phyloP scores from a whole-genome alignment of 2,797 vertebrate species.

The Peromyscus eremicus region DNA sequence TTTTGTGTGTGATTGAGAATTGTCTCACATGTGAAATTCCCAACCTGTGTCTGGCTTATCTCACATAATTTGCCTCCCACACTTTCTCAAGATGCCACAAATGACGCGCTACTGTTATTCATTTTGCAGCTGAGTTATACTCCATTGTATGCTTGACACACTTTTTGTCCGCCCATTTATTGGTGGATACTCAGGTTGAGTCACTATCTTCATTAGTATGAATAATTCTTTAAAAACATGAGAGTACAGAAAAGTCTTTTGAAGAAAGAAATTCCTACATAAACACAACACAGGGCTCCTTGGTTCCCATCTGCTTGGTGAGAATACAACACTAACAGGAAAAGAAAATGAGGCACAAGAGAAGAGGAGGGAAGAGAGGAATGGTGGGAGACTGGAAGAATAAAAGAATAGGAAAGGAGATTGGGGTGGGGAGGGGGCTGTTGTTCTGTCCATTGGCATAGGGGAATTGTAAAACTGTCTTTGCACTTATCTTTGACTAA shows the following conservation, averaged over 20 bases:
- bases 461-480: not conserved
- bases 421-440: too few species aligned
- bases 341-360: not conserved
- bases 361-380: not conserved
- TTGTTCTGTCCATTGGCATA: not conserved
- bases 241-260: not conserved
- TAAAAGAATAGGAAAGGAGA: not conserved
- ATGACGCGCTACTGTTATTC: not conserved
- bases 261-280: not conserved
- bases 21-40: not conserved
- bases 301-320: not conserved
- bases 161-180: not conserved
- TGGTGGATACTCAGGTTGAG: not conserved
- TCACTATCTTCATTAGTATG: not conserved
- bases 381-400: too few species aligned
- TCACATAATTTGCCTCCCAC: not conserved
- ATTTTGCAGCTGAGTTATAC: not conserved
- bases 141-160: not conserved
- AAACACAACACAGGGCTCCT: not conserved
- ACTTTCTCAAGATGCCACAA: not conserved
- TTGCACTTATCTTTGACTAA: not conserved
- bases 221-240: not conserved
- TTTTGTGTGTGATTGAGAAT: not conserved
- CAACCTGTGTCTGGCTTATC: not conserved
- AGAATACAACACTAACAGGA: not conserved